A percentile compares a stretch with the other conserved stretches of the same genome.
Conservation (phyloP, 2,113 vertebrate species). For the Empidonax alnorum region DNA sequence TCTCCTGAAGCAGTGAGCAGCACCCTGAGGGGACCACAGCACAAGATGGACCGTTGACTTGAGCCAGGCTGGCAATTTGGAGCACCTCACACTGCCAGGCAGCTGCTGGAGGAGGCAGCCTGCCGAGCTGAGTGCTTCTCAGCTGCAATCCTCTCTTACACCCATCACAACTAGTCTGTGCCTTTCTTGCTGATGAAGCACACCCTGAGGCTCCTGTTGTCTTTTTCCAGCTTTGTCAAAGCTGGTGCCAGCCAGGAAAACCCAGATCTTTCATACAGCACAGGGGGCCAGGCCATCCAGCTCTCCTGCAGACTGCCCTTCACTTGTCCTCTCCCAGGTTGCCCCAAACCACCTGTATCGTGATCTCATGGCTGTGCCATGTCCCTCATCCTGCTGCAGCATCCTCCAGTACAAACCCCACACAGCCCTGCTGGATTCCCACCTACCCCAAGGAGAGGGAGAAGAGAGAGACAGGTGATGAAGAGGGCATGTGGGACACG, state of each 20-base stretch:
- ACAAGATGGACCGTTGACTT: neutral
- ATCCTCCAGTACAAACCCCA: neutral
- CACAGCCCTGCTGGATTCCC: neutral
- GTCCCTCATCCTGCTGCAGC: neutral
- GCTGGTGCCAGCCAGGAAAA: slow-evolving; percentile 41
- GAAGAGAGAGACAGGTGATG: neutral
- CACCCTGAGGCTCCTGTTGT: slow-evolving; percentile 14
- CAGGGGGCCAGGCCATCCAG: neutral
- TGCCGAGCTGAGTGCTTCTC: neutral
- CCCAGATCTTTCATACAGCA: neutral
- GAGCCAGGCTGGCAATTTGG: neutral
- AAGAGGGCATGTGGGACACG: neutral
- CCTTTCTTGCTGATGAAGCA: neutral
- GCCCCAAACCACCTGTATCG: neutral
- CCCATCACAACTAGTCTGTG: neutral
- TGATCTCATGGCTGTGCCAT: neutral
- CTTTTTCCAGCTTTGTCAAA: slow-evolving; percentile 56
- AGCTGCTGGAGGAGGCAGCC: neutral
- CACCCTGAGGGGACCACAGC: neutral
- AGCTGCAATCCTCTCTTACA: neutral
- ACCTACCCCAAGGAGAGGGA: neutral
- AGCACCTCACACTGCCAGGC: neutral
- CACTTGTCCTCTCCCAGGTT: fast-evolving
- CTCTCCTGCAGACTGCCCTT: neutral
- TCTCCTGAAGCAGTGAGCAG: neutral